Conservation (phyloP, 1,140 invertebrate species). For the Drosophila willistoni region DNA sequence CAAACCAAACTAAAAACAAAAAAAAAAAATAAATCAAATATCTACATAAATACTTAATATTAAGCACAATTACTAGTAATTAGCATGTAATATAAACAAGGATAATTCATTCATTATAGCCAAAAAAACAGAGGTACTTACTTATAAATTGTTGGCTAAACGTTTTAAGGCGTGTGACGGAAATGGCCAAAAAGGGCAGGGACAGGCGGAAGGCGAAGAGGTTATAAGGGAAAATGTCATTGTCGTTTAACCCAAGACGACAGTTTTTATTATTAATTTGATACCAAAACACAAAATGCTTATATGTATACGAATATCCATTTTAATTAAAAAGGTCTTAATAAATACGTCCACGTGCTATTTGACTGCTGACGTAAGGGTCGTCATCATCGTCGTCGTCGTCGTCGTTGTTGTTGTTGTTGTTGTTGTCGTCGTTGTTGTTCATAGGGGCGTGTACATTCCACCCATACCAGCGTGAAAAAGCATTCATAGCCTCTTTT, state of each 20-base stretch:
- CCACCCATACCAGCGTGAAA: constrained; percentile 11
- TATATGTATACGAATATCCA: constrained; percentile 29
- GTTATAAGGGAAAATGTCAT: neutral
- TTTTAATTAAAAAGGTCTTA: constrained; percentile 78
- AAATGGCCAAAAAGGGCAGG: neutral
- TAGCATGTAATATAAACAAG: neutral
- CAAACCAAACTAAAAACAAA: constrained; percentile 4
- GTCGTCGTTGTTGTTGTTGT: neutral
- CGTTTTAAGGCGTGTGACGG: neutral
- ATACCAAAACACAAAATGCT: constrained; percentile 48
- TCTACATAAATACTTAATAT: neutral
- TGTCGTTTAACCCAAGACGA: neutral
- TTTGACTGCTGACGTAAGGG: constrained; percentile 76
- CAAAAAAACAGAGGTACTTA: neutral
- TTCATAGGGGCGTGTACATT: constrained; percentile 12
- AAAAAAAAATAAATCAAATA: constrained; percentile 7
- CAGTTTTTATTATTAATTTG: neutral
- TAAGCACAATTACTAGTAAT: neutral
- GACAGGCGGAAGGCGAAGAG: too few relatives aligned
- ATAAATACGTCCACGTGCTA: constrained; percentile 77
- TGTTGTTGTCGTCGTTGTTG: neutral
- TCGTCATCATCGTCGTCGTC: constrained; percentile 24
- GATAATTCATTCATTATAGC: neutral
- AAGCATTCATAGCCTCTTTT: constrained; percentile 38
- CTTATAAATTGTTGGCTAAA: neutral